Evolutionary conservation across 2,113 vertebrate genomes (phyloP), one percentile per base, ranked within the genome.

Genomic region (Chloroceryle aenea): DNA sequence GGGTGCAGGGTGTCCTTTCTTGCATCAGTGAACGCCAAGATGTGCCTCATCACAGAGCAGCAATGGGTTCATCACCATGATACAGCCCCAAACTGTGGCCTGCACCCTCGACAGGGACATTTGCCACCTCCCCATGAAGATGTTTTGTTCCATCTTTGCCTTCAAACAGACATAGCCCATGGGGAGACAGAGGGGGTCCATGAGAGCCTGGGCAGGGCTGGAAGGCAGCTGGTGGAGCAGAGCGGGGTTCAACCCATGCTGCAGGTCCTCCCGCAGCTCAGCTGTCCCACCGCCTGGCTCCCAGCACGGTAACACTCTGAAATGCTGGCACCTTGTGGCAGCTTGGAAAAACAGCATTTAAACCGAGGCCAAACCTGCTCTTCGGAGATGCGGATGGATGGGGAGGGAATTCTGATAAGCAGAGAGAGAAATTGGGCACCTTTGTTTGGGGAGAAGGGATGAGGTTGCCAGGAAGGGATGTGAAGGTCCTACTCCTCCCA

Each of bases 281-380:
- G 14, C 47, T 26, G 22, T 10, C 26, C 12, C 10, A 3, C 25
- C 7, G 14, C 40, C 52, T 3, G 45, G 32, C 53, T 77, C 38
- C 45, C 59, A 1, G 40, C 20, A 3, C 61, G 0, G 20, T 14
- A 87, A 42, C 58, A 2, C 86, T 97, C 96, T 85, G 95, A 95
- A 96, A 96, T 95, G 96, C 93, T 92, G 97, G 56, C 97, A 96
- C 91, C 97, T 96, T 69, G 95, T 93, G 97, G 93, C 71, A 63
- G 15, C 26, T 43, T 2, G n/a, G 64, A 29, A 92, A 76, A 88
- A 95, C 7, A 71, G 4, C 91, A 87, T 42, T 20, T 34, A 34
- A 2, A 9, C 18, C 5, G 10, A 38, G 40, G 6, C 32, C 26
- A 4, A 16, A 42, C 30, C 47, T 13, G 82, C 38, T 14, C 66